These are phyloP conservation scores for Epicampocera succincta DNA, from an alignment of 2,888 invertebrate species.

Conservation along the genomic window DNA sequence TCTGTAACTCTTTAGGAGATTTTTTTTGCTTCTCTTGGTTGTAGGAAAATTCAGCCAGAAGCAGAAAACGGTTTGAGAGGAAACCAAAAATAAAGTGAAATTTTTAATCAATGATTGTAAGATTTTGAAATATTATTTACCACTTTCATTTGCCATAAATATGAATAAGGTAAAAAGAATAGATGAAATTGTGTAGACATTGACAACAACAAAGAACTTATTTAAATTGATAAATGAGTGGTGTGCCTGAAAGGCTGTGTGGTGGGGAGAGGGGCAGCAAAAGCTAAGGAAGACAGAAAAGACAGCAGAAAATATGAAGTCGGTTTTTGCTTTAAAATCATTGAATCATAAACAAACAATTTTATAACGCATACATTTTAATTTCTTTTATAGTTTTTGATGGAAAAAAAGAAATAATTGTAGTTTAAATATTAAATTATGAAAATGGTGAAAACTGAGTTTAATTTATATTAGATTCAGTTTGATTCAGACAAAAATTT, in stretches of 20 bases:
- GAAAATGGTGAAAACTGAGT: too few relatives aligned
- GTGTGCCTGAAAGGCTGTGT: too few relatives aligned
- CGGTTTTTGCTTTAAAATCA: constrained; percentile 15
- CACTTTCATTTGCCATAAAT: constrained; percentile 30
- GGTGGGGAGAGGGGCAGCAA: neutral
- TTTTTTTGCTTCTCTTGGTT: neutral
- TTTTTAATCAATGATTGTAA: constrained; percentile 76
- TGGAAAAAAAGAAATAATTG: too few relatives aligned
- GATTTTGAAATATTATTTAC: constrained; percentile 67
- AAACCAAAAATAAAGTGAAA: constrained; percentile 28
- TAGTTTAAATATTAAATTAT: too few relatives aligned
- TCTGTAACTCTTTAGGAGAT: constrained; percentile 17
- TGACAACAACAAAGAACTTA: constrained; percentile 20
- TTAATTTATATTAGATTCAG: too few relatives aligned
- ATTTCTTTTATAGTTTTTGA: neutral
- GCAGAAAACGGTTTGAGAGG: neutral
- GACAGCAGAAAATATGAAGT: constrained; percentile 7
- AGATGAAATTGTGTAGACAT: constrained; percentile 43
- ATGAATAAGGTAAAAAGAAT: constrained; percentile 36
- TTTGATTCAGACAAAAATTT: too few relatives aligned
- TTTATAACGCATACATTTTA: neutral
- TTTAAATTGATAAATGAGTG: constrained; percentile 53
- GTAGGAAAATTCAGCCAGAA: neutral
- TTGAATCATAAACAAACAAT: constrained; percentile 20
- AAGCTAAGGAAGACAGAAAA: neutral